Evolutionary conservation across 2,888 invertebrate species (phyloP).

Genomic region (Xiphydria camelus): DNA sequence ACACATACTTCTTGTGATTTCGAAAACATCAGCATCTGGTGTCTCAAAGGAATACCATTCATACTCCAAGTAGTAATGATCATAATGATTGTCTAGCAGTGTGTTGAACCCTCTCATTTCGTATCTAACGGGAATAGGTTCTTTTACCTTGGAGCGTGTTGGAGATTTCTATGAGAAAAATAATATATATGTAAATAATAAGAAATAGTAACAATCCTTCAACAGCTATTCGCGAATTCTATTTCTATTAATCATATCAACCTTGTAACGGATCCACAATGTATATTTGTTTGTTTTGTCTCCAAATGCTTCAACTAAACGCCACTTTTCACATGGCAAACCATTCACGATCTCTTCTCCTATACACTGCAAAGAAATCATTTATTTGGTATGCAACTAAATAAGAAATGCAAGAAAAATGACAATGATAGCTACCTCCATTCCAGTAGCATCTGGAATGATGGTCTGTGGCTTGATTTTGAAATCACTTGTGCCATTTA

Average conservation of each 20-base stretch:
- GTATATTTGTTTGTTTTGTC: constrained; percentile 87
- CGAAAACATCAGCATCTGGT: constrained; percentile 72
- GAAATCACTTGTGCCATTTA: constrained; percentile 72
- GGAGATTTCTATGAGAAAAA: constrained; percentile 42
- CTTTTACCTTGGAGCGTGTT: constrained; percentile 31
- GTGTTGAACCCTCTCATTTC: constrained; percentile 94
- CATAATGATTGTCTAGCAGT: constrained; percentile 92
- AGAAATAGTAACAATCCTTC: constrained; percentile 1
- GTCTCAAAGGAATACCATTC: constrained; percentile 65
- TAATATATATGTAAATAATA: constrained; percentile 7
- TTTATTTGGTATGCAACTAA: not conserved
- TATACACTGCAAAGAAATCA: constrained; percentile 44
- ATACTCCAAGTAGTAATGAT: constrained; percentile 90
- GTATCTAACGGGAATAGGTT: constrained; percentile 63
- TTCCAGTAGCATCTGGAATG: constrained; percentile 79
- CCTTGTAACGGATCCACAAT: constrained; percentile 81
- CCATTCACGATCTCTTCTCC: constrained; percentile 75
- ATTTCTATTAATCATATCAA: too few relatives aligned
- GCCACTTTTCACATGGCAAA: constrained; percentile 77
- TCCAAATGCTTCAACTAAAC: constrained; percentile 68
- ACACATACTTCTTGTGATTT: constrained; percentile 65
- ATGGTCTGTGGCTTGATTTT: constrained; percentile 74
- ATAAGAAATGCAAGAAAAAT: constrained; percentile 10
- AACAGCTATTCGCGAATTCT: not conserved
- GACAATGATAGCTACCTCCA: constrained; percentile 60